Percentiles rank a stretch among this genome's conserved stretches.
phyloP scores from a whole-genome alignment of 2,888 invertebrate genomes.

The Acanthosepion lycidas region DNA sequence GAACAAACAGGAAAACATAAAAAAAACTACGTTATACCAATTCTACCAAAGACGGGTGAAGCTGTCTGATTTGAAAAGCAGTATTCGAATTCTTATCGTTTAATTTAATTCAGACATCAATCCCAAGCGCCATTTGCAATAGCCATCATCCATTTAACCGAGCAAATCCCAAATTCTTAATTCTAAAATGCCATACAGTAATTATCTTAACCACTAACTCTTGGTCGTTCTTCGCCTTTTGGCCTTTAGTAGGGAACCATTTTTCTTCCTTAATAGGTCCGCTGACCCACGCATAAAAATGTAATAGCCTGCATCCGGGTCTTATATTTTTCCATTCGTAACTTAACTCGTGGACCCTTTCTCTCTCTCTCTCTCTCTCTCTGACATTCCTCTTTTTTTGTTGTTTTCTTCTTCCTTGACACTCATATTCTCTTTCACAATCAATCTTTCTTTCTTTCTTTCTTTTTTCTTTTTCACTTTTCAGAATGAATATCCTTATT shows the following conservation, averaged over 20 bases:
- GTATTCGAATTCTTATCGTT: neutral
- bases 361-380: neutral
- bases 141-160: neutral
- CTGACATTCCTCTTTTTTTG: neutral
- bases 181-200: neutral
- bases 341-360: neutral
- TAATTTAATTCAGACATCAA: too few relatives aligned
- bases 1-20: too few relatives aligned
- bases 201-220: neutral
- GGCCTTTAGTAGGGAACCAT: neutral
- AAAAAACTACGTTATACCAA: too few relatives aligned
- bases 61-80: neutral
- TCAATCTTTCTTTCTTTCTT: neutral
- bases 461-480: too few relatives aligned
- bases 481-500: too few relatives aligned
- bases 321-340: neutral
- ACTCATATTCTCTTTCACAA: neutral
- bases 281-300: neutral
- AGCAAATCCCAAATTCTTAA: neutral
- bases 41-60: too few relatives aligned
- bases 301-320: constrained; percentile 8
- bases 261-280: neutral
- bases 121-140: too few relatives aligned
- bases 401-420: neutral
- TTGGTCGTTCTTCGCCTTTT: neutral